A percentile compares a stretch with the other conserved stretches of the same genome.
Evolutionary conservation across 2,888 invertebrate species (phyloP).

Genomic region (Acronicta leporina): DNA sequence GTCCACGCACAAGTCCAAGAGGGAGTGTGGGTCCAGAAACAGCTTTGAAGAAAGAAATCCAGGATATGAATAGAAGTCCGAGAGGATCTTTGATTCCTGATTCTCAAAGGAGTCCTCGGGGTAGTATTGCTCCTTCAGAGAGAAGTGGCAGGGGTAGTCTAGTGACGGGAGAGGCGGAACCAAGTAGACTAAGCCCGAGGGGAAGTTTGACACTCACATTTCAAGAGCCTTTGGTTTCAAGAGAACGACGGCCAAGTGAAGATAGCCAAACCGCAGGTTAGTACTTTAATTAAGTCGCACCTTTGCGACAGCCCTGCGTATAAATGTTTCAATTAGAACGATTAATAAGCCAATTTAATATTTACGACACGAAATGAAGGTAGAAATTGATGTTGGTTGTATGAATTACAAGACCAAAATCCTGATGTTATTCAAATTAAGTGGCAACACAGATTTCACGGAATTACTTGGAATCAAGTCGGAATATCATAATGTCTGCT

Average conservation of each 20-base stretch:
- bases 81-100: conserved; percentile 90
- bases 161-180: conserved; percentile 76
- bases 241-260: conserved; percentile 89
- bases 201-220: conserved; percentile 90
- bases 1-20: conserved; percentile 89
- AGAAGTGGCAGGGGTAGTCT: conserved; percentile 83
- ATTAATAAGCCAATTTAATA: conserved; percentile 20
- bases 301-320: neutral
- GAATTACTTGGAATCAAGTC: conserved; percentile 15
- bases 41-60: conserved; percentile 81
- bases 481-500: conserved; percentile 36
- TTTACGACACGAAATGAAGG: conserved; percentile 22
- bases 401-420: conserved; percentile 24
- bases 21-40: conserved; percentile 87
- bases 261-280: conserved; percentile 88
- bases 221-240: conserved; percentile 89
- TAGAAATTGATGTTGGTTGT: conserved; percentile 14
- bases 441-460: conserved; percentile 36
- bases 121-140: conserved; percentile 89
- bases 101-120: conserved; percentile 89
- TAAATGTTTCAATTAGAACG: conserved; percentile 12
- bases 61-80: conserved; percentile 84
- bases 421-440: conserved; percentile 32
- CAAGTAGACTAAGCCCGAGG: conserved; percentile 85
- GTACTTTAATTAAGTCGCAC: conserved; percentile 23